These are phyloP conservation scores for Bovichtus diacanthus DNA, from an alignment of 2,797 vertebrate genomes.

Conservation along the genomic window DNA sequence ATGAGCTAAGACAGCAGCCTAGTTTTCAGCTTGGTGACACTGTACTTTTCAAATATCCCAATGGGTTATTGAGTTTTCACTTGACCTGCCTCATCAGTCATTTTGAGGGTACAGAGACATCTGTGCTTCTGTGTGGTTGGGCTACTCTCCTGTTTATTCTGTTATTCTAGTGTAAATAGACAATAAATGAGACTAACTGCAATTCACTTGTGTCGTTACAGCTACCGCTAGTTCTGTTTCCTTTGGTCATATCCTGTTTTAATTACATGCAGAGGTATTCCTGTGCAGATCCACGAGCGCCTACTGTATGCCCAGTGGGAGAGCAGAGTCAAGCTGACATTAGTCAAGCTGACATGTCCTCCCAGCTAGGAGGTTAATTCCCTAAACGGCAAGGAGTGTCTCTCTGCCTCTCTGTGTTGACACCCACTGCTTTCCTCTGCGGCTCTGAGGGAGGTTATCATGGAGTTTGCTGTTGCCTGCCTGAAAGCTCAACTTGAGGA, in stretches of 20 bases:
- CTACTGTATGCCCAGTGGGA: slow-evolving; percentile 55
- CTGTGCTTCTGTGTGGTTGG: background rate
- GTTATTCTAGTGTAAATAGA: background rate
- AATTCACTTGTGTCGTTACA: background rate
- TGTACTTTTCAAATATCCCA: background rate
- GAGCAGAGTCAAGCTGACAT: slow-evolving; percentile 75
- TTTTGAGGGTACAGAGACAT: background rate
- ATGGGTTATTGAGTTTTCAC: background rate
- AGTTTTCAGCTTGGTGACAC: background rate
- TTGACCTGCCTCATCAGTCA: background rate
- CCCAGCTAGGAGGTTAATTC: slow-evolving; percentile 77
- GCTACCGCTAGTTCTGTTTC: slow-evolving; percentile 28
- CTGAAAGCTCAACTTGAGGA: slow-evolving; percentile 60
- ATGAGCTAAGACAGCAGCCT: slow-evolving; percentile 8
- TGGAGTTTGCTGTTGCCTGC: slow-evolving; percentile 51
- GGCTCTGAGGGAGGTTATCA: slow-evolving; percentile 71
- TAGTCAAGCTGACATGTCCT: slow-evolving; percentile 77
- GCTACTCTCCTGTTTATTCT: background rate
- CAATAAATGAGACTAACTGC: slow-evolving; percentile 60
- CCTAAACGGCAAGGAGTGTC: slow-evolving; percentile 72
- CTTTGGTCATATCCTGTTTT: slow-evolving; percentile 16
- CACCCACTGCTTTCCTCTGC: slow-evolving; percentile 66
- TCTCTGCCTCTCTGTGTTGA: slow-evolving; percentile 60
- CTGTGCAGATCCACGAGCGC: slow-evolving; percentile 35
- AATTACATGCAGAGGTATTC: slow-evolving; percentile 58